Evolutionary conservation across 2,888 invertebrate genomes (phyloP), one percentile per base, ranked within the genome.

Genomic region (Diarsia brunnea): DNA sequence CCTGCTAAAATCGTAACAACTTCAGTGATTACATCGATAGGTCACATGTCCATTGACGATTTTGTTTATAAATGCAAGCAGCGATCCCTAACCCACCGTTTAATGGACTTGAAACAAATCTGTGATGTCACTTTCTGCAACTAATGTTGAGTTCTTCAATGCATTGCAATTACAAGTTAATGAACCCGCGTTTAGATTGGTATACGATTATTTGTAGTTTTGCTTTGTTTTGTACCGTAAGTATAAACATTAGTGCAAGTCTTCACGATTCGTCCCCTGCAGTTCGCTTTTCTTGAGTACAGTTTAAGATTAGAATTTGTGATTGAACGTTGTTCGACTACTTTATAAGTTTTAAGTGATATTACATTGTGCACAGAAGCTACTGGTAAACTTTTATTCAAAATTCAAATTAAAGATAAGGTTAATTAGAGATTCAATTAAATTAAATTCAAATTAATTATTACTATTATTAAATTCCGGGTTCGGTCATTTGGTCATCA

Each of bases 91-190:
- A 47, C 2, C 8, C 0, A 47, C 11, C 12, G 0, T n/a, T 51
- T 63, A 69, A 72, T 78, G 74, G 43, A 78, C 0, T 14, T 2
- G 0, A 21, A 69, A 70, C 12, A 11, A 11, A 55, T 11, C 0
- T 10, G n/a, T n/a, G 0, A 24, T 38, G 16, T 58, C 4, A 31
- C 2, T 69, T 65, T 14, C 11, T 14, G 11, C 61, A 60, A 60
- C 60, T 45, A n/a, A 74, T 61, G 58, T 73, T 74, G 58, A 49
- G 67, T 67, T 69, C 73, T 69, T 69, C 43, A 73, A 65, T 66
- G 64, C 49, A 72, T 49, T 82, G 87, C 72, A 86, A 86, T 87
- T 80, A 87, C 76, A 83, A 85, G 80, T 65, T 83, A 86, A 86
- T 86, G 80, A 87, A 82, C 78, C 24, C 51, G 66, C 60, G 63